Evolutionary conservation across 2,797 vertebrate species (phyloP).

Genomic region (Pelodytes ibericus): DNA sequence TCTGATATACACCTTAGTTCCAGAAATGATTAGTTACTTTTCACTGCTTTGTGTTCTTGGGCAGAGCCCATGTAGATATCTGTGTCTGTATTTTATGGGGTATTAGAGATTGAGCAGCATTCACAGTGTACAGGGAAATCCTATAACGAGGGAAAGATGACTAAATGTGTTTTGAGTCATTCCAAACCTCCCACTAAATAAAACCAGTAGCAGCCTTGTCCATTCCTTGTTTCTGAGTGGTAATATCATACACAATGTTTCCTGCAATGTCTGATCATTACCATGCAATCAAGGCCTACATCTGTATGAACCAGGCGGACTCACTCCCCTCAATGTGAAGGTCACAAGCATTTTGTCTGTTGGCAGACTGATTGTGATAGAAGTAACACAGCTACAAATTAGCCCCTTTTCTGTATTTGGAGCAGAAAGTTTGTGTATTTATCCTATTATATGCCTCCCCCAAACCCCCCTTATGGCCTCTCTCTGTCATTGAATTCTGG

Average conservation of each 20-base stretch:
- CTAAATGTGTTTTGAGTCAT: conserved; percentile 60
- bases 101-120: no score
- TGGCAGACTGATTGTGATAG: conserved; percentile 51
- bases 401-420: conserved; percentile 23
- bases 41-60: no score
- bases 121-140: no score
- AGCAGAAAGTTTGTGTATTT: not conserved
- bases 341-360: conserved; percentile 42
- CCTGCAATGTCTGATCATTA: conserved; percentile 27
- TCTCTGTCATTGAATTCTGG: conserved; percentile 6
- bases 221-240: conserved; percentile 57
- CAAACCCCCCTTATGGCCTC: not conserved
- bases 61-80: no score
- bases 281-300: conserved; percentile 23
- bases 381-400: conserved; percentile 36
- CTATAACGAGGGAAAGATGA: not conserved
- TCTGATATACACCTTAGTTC: no score
- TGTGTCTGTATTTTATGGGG: no score
- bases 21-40: no score
- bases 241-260: conserved; percentile 49
- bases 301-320: conserved; percentile 32
- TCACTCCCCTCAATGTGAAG: conserved; percentile 52
- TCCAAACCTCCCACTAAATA: conserved; percentile 61
- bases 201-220: conserved; percentile 69
- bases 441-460: not conserved